Evolutionary conservation across 92 coral and sea anemone genomes (phyloP).

Genomic region (Porites evermanni): DNA sequence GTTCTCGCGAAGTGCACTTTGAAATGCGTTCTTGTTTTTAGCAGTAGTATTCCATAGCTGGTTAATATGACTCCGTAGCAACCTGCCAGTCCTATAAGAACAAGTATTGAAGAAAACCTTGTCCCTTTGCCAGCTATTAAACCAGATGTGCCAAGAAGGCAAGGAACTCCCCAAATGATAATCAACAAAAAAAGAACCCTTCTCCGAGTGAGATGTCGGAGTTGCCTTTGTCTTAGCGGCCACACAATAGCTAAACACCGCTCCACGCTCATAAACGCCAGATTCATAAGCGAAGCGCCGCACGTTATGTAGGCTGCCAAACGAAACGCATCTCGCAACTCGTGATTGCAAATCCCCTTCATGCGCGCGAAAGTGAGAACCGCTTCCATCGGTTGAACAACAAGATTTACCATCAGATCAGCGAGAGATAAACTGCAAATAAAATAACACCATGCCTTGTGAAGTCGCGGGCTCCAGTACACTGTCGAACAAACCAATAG

Average conservation of each 20-base stretch:
- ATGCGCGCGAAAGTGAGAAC: conserved; percentile 52
- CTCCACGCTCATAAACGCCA: conserved; percentile 73
- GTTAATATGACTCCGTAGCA: conserved; percentile 39
- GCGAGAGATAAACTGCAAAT: conserved; percentile 69
- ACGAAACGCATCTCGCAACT: conserved; percentile 60
- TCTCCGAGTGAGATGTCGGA: neutral
- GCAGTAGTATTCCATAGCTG: conserved; percentile 29
- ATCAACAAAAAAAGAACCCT: neutral
- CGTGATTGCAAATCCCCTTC: conserved; percentile 45
- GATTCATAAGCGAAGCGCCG: conserved; percentile 67
- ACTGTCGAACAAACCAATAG: conserved; percentile 67
- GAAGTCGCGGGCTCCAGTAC: conserved; percentile 58
- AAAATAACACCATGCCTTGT: conserved; percentile 67
- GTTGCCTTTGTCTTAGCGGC: conserved; percentile 43
- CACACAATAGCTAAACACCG: conserved; percentile 63
- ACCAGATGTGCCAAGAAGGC: conserved; percentile 19
- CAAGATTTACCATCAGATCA: conserved; percentile 65
- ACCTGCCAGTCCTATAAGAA: conserved; percentile 40
- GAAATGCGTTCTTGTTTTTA: conserved; percentile 17
- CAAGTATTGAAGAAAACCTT: neutral
- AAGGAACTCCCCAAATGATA: conserved; percentile 32
- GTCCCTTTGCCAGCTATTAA: neutral
- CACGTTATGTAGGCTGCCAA: conserved; percentile 71
- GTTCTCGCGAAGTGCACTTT: neutral
- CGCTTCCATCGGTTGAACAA: conserved; percentile 66